A percentile compares a stretch with the other conserved stretches of the same genome.
These are phyloP conservation scores for Geotrypetes seraphini DNA, from an alignment of 2,797 vertebrate genomes.

Conservation along the genomic window DNA sequence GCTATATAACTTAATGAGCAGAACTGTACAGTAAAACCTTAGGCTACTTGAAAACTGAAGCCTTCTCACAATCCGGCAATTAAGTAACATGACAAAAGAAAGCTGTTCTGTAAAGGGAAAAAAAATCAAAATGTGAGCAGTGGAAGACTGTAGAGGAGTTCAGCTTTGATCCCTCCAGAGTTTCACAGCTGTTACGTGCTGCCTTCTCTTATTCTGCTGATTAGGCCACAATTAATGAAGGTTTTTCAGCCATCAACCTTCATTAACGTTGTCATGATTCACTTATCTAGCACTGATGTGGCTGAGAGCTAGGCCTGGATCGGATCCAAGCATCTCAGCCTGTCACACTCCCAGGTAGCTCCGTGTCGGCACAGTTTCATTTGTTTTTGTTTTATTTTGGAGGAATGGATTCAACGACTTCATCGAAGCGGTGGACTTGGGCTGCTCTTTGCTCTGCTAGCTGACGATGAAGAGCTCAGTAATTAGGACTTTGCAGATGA, in stretches of 20 bases:
- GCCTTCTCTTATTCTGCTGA: constrained; percentile 61
- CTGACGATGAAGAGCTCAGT: no score
- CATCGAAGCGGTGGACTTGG: no score
- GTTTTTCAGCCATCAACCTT: constrained; percentile 67
- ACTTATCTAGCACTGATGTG: constrained; percentile 5
- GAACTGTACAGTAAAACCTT: constrained; percentile 29
- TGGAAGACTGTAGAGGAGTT: constrained; percentile 53
- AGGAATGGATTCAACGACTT: neutral
- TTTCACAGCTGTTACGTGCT: constrained; percentile 71
- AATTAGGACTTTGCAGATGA: no score
- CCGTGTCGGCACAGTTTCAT: neutral
- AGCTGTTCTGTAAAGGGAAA: constrained; percentile 53
- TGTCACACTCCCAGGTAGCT: neutral
- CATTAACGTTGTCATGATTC: constrained; percentile 57
- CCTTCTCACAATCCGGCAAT: constrained; percentile 46
- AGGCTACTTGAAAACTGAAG: constrained; percentile 1
- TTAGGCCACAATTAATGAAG: constrained; percentile 64
- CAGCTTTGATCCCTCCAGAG: constrained; percentile 54
- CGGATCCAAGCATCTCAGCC: fast-evolving
- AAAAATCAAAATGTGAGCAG: constrained; percentile 52
- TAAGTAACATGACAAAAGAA: constrained; percentile 60
- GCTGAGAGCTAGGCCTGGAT: neutral
- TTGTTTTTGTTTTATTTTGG: neutral
- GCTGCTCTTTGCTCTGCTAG: no score
- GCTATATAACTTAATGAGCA: constrained; percentile 42